phyloP scores from a whole-genome alignment of 2,888 invertebrate species.

The Gymnosoma rotundatum region DNA sequence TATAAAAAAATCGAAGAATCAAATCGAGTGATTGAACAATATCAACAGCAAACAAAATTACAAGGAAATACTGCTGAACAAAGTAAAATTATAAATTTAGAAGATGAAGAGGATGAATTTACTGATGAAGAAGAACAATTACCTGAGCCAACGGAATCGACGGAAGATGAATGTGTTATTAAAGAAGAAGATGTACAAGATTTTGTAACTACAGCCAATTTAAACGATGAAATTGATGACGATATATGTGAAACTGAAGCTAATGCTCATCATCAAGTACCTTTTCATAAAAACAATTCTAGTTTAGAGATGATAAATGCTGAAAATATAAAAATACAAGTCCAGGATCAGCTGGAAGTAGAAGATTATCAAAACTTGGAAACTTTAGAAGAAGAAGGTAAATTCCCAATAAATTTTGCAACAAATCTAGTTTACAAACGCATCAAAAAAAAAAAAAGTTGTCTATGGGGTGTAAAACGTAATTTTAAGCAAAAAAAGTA shows the following conservation, averaged over 20 bases:
- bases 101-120: slow-evolving; percentile 18
- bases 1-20: slow-evolving; percentile 74
- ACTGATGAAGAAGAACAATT: not conserved
- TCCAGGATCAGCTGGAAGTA: slow-evolving; percentile 67
- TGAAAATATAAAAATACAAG: not conserved
- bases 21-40: slow-evolving; percentile 69
- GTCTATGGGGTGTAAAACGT: too few species aligned
- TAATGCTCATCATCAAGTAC: not conserved
- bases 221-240: slow-evolving; percentile 11
- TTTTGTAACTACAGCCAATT: not conserved
- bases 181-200: not conserved
- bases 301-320: not conserved
- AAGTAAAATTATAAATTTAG: not conserved
- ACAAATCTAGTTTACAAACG: too few species aligned
- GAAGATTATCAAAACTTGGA: slow-evolving; percentile 71
- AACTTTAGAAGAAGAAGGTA: slow-evolving; percentile 71
- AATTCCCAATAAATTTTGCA: not conserved
- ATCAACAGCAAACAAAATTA: slow-evolving; percentile 20
- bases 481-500: too few species aligned
- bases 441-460: too few species aligned
- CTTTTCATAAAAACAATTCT: not conserved
- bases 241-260: not conserved
- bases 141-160: not conserved
- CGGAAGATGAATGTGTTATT: not conserved
- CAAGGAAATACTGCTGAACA: not conserved